A percentile compares a stretch with the other conserved stretches of the same genome.
phyloP scores from a whole-genome alignment of 2,888 invertebrate genomes.

The Euspilapteryx auroguttella region DNA sequence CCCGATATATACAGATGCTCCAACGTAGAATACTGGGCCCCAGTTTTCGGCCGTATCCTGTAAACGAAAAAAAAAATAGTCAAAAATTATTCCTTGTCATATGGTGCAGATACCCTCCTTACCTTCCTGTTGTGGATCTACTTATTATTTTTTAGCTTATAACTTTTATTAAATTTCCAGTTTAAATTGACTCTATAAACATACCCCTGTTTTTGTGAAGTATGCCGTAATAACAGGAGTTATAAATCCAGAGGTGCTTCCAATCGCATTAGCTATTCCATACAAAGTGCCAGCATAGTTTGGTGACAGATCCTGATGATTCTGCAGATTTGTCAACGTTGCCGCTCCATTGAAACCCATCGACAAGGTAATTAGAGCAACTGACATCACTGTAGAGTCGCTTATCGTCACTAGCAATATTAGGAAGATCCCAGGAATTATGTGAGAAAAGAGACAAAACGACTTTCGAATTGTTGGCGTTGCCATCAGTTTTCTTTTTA shows the following conservation, averaged over 20 bases:
- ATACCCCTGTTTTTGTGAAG: constrained; percentile 59
- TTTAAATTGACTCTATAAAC: no score
- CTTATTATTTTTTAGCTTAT: no score
- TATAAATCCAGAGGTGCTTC: constrained; percentile 72
- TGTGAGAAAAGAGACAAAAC: constrained; percentile 65
- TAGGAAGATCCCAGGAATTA: constrained; percentile 53
- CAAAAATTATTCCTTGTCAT: no score
- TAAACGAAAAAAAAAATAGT: no score
- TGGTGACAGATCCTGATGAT: constrained; percentile 75
- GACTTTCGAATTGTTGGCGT: constrained; percentile 61
- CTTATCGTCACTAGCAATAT: constrained; percentile 62
- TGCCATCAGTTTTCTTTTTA: constrained; percentile 33
- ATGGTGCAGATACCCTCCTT: no score
- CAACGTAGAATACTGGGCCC: constrained; percentile 74
- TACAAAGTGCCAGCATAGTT: constrained; percentile 78
- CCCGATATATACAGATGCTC: constrained; percentile 69
- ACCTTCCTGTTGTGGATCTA: no score
- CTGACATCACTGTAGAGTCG: constrained; percentile 64
- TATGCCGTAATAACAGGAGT: constrained; percentile 73
- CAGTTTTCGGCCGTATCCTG: constrained; percentile 75
- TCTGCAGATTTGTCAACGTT: constrained; percentile 63
- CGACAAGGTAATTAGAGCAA: constrained; percentile 66
- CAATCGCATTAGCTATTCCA: constrained; percentile 76
- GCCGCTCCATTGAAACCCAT: constrained; percentile 69
- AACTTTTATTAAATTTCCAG: no score